Evolutionary conservation across 1,140 invertebrate species (phyloP), one percentile per base, ranked within the genome.

Genomic region (Leptopilina boulardi): DNA sequence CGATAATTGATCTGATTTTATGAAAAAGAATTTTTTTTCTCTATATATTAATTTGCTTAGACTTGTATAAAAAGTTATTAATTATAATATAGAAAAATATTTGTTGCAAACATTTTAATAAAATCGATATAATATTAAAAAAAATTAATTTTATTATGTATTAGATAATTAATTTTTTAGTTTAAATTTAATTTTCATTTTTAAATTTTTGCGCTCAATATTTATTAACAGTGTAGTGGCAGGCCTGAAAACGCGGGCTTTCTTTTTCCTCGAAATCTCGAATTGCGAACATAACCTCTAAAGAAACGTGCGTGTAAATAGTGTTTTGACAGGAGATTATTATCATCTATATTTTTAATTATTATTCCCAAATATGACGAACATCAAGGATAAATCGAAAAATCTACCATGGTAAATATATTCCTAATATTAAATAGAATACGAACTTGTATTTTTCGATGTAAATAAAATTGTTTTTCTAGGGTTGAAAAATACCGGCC

Each of bases 401-500:
- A 93, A 93, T 88, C 89, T 93, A 73, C 92, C 92, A 83, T 93
- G 92, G 92, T 93, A 82, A 88, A 82, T 86, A 70, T 71, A 23
- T 54, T 34, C 11, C 19, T 18, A 70, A 3, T 78, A 15, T 70
- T 10, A 38, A 30, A 26, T 38, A 38, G n/a, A 38, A 6, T 38
- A 75, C 3, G 15, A 66, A 54, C 42, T 59, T 73, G 19, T 13
- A 26, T 76, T 77, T 54, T 51, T 59, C 70, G 15, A 26, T 74
- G 51, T 30, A 1, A 11, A 54, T n/a, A 74, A 56, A 38, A 77
- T 74, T 73, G 79, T 76, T 73, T 75, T 77, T 75, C 74, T 81
- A 92, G 98, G 98, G 98, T 99, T 19, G 99, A 99, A 92, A 99
- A 99, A 91, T 99, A 99, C 91, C 94, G 99, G 11, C 99, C 99